These are phyloP conservation scores for Pseudorasbora parva DNA, from an alignment of 2,113 vertebrate species.

Conservation along the genomic window DNA sequence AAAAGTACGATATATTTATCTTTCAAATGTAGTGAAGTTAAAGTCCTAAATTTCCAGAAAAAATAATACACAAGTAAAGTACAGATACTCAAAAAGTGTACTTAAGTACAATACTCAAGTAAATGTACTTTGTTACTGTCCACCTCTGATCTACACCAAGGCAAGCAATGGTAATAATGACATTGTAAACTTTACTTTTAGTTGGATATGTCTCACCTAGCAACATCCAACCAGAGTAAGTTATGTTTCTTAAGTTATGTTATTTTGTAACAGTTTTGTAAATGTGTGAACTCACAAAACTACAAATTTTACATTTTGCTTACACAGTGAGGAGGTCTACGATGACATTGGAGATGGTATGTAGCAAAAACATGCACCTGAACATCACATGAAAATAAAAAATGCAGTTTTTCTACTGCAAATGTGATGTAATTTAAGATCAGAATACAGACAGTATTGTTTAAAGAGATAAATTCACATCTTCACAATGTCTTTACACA, in stretches of 20 bases:
- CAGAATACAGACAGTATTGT: neutral
- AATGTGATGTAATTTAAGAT: neutral
- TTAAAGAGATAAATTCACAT: neutral
- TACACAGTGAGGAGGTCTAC: conserved; percentile 90
- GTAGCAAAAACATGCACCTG: conserved; percentile 34
- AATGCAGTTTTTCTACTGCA: neutral
- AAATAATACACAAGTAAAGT: no score
- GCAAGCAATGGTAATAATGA: neutral
- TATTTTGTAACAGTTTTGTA: neutral
- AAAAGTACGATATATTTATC: no score
- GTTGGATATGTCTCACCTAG: conserved; percentile 87
- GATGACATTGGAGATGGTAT: conserved; percentile 92
- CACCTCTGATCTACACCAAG: neutral
- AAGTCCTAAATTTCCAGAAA: no score
- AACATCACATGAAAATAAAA: neutral
- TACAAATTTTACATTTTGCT: conserved; percentile 38
- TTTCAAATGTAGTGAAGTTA: no score
- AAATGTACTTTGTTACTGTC: no score
- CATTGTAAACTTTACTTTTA: conserved; percentile 66
- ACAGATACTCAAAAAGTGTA: no score
- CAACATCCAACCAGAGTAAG: conserved; percentile 84
- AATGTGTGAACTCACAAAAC: neutral
- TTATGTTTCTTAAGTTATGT: conserved; percentile 50
- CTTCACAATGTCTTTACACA: neutral
- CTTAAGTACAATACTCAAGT: no score